Evolutionary conservation across 1,140 invertebrate genomes (phyloP).

Genomic region (Hylaeus volcanicus): DNA sequence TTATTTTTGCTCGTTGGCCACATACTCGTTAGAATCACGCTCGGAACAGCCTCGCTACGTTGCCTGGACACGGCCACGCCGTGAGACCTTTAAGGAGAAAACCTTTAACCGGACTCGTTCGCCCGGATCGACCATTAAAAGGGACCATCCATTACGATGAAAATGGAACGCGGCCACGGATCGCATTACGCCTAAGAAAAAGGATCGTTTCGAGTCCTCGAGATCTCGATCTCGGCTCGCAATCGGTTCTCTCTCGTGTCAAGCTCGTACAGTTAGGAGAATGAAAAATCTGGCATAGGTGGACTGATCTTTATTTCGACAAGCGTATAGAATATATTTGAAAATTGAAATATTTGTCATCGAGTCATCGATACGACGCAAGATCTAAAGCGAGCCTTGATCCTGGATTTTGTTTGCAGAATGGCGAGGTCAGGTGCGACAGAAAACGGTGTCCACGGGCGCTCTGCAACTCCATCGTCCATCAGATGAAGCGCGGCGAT

Average conservation of each 20-base stretch:
- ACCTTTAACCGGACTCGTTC: slow-evolving; percentile 60
- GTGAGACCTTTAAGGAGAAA: slow-evolving; percentile 61
- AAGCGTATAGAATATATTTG: no score
- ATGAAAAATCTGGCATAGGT: no score
- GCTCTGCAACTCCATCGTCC: slow-evolving; percentile 82
- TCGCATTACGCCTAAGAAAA: slow-evolving; percentile 17
- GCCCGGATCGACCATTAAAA: slow-evolving; percentile 54
- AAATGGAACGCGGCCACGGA: slow-evolving; percentile 51
- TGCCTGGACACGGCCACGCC: slow-evolving; percentile 45
- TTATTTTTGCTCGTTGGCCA: slow-evolving; percentile 29
- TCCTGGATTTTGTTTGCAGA: slow-evolving; percentile 80
- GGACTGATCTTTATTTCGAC: no score
- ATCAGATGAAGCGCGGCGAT: slow-evolving; percentile 75
- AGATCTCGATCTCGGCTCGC: background rate
- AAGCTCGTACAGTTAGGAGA: no score
- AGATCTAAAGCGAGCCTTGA: background rate
- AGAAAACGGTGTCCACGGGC: slow-evolving; percentile 88
- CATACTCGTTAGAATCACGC: slow-evolving; percentile 45
- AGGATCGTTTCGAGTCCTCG: slow-evolving; percentile 4
- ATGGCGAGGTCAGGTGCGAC: slow-evolving; percentile 88
- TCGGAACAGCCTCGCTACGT: slow-evolving; percentile 23
- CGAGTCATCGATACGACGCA: background rate
- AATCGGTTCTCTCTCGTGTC: background rate
- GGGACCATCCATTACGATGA: slow-evolving; percentile 63
- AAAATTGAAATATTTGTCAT: no score